Conservation (phyloP, 2,113 vertebrate genomes). For the Anthoscopus minutus region DNA sequence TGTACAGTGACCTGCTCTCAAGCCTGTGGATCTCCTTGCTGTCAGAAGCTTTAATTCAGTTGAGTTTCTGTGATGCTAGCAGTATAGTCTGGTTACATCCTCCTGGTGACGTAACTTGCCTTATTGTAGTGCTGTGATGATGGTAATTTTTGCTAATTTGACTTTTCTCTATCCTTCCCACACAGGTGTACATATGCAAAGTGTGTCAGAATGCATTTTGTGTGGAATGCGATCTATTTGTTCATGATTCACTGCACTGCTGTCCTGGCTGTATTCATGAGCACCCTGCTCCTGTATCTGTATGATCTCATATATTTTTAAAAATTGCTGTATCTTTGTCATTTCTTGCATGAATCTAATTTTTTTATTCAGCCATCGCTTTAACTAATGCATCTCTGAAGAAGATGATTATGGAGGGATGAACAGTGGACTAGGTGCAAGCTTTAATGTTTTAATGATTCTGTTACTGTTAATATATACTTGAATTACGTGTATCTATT, state of each 20-base stretch:
- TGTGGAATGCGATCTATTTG: slow-evolving; percentile 90
- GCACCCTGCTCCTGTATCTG: slow-evolving; percentile 46
- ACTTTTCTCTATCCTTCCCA: not conserved
- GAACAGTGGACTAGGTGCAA: not conserved
- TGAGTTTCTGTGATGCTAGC: not conserved
- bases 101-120: not conserved
- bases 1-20: not conserved
- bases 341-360: not conserved
- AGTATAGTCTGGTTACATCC: not conserved
- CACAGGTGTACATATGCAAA: slow-evolving; percentile 82
- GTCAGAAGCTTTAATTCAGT: not conserved
- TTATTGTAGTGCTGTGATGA: not conserved
- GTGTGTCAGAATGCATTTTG: slow-evolving; percentile 84
- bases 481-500: not conserved
- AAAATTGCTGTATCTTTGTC: not conserved
- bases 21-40: not conserved
- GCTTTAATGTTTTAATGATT: not conserved
- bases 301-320: slow-evolving; percentile 17
- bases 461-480: not conserved
- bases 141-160: not conserved
- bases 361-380: not conserved
- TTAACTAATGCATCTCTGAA: not conserved
- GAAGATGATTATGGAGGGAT: not conserved
- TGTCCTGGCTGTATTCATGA: slow-evolving; percentile 89
- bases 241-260: slow-evolving; percentile 92